Base-by-base conservation (phyloP, 2,888 invertebrate species). In the Papilio gigon region DNA sequence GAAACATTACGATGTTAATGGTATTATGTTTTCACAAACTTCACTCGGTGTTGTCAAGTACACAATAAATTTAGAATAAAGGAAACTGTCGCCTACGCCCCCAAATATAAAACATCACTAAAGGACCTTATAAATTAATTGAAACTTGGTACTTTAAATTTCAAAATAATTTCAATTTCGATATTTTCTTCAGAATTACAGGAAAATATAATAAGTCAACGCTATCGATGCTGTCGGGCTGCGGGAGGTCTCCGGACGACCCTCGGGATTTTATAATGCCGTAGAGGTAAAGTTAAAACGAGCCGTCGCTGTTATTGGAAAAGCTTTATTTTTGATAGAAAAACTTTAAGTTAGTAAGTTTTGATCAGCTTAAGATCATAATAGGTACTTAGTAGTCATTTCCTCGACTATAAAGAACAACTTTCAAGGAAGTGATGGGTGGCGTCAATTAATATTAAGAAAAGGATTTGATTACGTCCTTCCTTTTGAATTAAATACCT, bases 231-330 rank as follows among this genome's bases (percentile, higher is more conserved):
- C 47, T 62, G 25, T 67, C 56, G 42, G 47, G 22, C 2, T 22
- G 11, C 5, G 22, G 61, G 44, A 17, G 47, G 37, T 59, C 59
- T 59, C 59, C 20, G 58, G 44, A 11, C n/a, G 56, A 62, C 33
- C 61, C 56, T 62, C 56, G 33, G 42, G 62, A 40, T 67, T 67
- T 67, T 67, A 62, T 56, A 67, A 62, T 61, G 42, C 53, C 67
- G 61, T 30, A 30, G 42, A 67, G 67, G 62, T 30, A 30, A 67
- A 62, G 53, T 62, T 67, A 53, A 67, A 67, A 67, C 40, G 61
- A 62, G 30, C 40, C 35, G 33, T 30, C 40, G 61, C 33, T 42
- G 62, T 67, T 67, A 67, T 56, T 44, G 56, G 56, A 67, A 62
- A 56, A 62, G 56, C 33, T 62, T 53, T 40, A 17, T 47, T 47